Evolutionary conservation across 2,113 vertebrate genomes (phyloP).

Genomic region (western clawed frog (Xenopus tropicalis)): DNA sequence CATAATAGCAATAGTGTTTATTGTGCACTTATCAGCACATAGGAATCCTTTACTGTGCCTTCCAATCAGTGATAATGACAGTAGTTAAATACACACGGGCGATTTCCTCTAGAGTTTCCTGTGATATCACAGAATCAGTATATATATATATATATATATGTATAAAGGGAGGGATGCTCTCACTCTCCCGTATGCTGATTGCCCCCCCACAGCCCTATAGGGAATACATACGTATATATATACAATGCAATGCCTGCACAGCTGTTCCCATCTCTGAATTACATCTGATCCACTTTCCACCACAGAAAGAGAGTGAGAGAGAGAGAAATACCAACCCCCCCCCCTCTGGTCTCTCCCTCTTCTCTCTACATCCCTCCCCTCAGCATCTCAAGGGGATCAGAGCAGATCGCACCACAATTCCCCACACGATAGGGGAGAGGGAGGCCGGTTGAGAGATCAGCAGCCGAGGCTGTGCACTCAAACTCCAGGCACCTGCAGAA

Average conservation of each 20-base stretch:
- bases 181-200: background rate
- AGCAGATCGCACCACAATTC: slow-evolving; percentile 41
- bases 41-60: no score
- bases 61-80: no score
- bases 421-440: slow-evolving; percentile 27
- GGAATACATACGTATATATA: slow-evolving; percentile 4
- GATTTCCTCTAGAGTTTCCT: no score
- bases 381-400: slow-evolving; percentile 40
- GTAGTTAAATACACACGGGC: no score
- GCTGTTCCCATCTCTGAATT: slow-evolving; percentile 33
- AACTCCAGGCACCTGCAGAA: slow-evolving; percentile 7
- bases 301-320: slow-evolving; percentile 14
- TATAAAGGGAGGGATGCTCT: background rate
- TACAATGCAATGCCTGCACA: slow-evolving; percentile 27
- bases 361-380: slow-evolving; percentile 8
- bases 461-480: background rate
- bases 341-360: background rate
- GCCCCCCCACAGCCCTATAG: no score
- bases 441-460: slow-evolving; percentile 25
- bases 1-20: no score
- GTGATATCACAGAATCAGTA: background rate
- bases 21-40: no score
- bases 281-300: slow-evolving; percentile 36
- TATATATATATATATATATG: background rate
- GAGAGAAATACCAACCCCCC: background rate